phyloP scores from a whole-genome alignment of 2,113 vertebrate genomes.

The Chaetodon trifascialis region DNA sequence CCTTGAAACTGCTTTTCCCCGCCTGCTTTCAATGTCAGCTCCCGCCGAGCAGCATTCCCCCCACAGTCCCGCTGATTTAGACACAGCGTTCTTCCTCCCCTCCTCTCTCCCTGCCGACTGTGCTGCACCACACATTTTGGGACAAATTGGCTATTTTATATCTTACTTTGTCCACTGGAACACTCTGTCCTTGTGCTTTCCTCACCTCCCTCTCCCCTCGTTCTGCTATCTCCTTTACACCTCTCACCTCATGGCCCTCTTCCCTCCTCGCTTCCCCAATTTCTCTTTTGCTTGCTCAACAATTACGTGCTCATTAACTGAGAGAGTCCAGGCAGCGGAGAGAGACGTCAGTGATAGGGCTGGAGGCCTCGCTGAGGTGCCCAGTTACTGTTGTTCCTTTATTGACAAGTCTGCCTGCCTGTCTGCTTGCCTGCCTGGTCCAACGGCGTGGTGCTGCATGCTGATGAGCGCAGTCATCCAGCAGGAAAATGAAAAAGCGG shows the following conservation, averaged over 20 bases:
- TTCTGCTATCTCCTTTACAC: slow-evolving; percentile 26
- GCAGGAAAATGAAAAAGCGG: slow-evolving; percentile 47
- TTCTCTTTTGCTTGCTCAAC: slow-evolving; percentile 71
- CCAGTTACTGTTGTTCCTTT: slow-evolving; percentile 62
- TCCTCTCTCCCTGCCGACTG: background rate
- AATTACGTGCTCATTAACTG: slow-evolving; percentile 69
- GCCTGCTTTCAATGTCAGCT: slow-evolving; percentile 64
- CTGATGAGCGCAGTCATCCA: slow-evolving; percentile 68
- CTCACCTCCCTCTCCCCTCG: slow-evolving; percentile 7
- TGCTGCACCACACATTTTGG: slow-evolving; percentile 21
- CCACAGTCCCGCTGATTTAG: slow-evolving; percentile 37
- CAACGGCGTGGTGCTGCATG: slow-evolving; percentile 66
- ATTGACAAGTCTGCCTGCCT: slow-evolving; percentile 68
- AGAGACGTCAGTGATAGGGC: slow-evolving; percentile 63
- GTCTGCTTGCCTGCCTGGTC: slow-evolving; percentile 57
- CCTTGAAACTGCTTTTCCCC: slow-evolving; percentile 67
- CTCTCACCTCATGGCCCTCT: slow-evolving; percentile 29
- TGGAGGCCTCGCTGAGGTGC: slow-evolving; percentile 55
- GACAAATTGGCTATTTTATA: slow-evolving; percentile 53
- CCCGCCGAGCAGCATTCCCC: slow-evolving; percentile 37
- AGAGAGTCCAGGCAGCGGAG: slow-evolving; percentile 49
- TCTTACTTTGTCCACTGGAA: slow-evolving; percentile 39
- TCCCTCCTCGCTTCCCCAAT: slow-evolving; percentile 28
- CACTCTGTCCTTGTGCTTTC: slow-evolving; percentile 42
- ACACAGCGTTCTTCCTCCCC: slow-evolving; percentile 16